Base-by-base conservation (phyloP, 2,113 vertebrate species). In the Percina caprodes region DNA sequence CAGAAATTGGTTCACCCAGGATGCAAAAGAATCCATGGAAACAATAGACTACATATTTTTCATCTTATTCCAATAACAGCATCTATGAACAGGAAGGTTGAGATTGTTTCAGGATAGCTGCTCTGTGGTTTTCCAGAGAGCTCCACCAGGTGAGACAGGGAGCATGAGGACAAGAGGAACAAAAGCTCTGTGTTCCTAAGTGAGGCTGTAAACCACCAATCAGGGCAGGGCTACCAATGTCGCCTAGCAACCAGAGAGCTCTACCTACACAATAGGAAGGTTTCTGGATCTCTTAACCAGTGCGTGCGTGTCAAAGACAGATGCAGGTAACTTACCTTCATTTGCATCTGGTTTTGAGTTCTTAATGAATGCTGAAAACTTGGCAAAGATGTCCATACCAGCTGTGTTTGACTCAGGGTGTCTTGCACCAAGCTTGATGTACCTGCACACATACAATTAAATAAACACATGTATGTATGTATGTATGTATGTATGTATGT, bases 311-410 rank as follows among this genome's bases (percentile, higher is more conserved):
- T 59, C 12, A 58, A 18, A 79, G 8, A 72, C 26, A 65, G 16
- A 56, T 2, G 10, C 0, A 23, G 21, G 52, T 19, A 45, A n/a
- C 90, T 88, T 93, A 99, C 98, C 98, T 95, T 99, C 98, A 61
- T 99, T 99, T 86, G 93, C 95, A 84, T 99, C 97, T 67, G 98
- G 97, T 80, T 97, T 97, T 5, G 98, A 99, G 88, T 99, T 99
- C 91, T 99, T 99, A 86, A 99, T 99, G 84, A 92, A 99, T 0
- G 98, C 97, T 56, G 98, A 99, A 87, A 99, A 99, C 92, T 99
- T 99, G 91, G 98, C 98, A 89, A 99, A 99, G 84, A 99, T 99
- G 88, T 99, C 98, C 97, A 99, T 99, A 49, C 98, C 98, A 76
- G 98, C 95, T 24, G 98, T 98, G 94, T 99, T 99, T 23, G 98